Evolutionary conservation across 2,113 vertebrate genomes (phyloP).

Genomic region (Tachycineta bicolor): DNA sequence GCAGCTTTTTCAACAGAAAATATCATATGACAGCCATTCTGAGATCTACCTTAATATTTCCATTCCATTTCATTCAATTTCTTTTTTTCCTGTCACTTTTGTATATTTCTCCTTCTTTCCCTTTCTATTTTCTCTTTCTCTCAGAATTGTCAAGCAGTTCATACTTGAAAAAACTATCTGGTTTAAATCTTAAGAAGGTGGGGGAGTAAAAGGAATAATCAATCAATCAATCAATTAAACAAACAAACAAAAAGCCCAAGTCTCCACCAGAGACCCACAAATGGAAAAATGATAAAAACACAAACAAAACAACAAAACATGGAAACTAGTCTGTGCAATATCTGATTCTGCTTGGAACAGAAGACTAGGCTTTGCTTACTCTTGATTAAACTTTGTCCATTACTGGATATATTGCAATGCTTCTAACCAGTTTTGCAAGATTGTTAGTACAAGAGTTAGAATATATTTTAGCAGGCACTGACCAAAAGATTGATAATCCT

Average conservation of each 20-base stretch:
- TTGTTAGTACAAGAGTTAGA: neutral
- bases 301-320: neutral
- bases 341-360: neutral
- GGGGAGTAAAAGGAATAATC: neutral
- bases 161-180: neutral
- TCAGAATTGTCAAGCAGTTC: neutral
- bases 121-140: neutral
- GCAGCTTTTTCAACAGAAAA: neutral
- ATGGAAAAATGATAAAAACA: neutral
- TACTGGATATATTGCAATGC: neutral
- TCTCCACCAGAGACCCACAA: neutral
- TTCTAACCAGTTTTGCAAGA: neutral
- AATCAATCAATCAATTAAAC: neutral
- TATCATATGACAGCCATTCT: neutral
- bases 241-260: neutral
- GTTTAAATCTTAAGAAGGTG: neutral
- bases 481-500: neutral
- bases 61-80: neutral
- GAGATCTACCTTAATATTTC: neutral
- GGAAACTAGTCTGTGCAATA: neutral
- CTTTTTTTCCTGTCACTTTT: neutral
- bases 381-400: neutral
- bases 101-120: neutral
- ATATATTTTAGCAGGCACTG: neutral
- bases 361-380: neutral